phyloP scores from a whole-genome alignment of 2,113 vertebrate species.

The Campylorhamphus procurvoides region DNA sequence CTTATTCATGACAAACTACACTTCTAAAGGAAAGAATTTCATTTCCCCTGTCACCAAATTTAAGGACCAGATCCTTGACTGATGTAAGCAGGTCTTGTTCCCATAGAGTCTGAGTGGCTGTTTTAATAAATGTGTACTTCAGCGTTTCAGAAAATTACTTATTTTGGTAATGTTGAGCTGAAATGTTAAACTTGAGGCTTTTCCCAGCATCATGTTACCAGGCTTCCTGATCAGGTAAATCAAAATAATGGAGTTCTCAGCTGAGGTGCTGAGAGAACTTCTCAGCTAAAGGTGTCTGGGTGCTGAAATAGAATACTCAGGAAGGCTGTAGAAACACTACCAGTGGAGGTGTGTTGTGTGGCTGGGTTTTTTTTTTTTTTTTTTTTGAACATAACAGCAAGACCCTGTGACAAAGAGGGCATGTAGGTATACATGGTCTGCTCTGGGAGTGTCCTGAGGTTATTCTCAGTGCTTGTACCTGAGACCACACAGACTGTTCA shows the following conservation, averaged over 20 bases:
- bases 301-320: neutral
- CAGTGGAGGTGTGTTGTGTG: neutral
- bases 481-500: rapidly evolving
- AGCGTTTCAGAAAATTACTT: neutral
- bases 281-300: neutral
- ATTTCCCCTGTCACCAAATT: neutral
- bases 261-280: neutral
- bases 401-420: neutral
- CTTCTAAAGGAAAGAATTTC: neutral
- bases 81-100: neutral
- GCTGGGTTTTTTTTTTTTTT: neutral
- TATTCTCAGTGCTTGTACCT: neutral
- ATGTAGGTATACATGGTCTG: neutral
- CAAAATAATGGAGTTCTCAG: neutral
- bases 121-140: neutral
- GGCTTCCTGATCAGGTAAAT: neutral
- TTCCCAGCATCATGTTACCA: neutral
- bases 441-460: neutral
- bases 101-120: neutral
- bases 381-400: too few relatives aligned
- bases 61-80: neutral
- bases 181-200: neutral
- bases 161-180: neutral
- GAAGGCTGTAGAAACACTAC: neutral
- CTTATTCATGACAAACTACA: neutral